These are phyloP conservation scores for Caenorhabditis imperialis DNA, from an alignment of 2,888 invertebrate genomes.

Conservation along the genomic window DNA sequence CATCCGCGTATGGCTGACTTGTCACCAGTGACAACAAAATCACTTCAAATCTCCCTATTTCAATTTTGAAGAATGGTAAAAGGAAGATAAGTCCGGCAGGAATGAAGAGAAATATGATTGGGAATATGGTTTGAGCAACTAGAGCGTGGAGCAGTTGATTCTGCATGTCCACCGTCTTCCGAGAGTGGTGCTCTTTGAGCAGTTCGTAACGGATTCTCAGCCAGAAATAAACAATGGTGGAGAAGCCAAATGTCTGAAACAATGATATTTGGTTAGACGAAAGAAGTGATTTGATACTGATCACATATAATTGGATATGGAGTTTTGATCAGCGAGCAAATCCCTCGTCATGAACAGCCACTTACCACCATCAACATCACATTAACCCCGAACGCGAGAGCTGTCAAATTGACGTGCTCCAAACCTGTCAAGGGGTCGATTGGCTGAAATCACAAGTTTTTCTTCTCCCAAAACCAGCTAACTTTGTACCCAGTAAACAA, in stretches of 20 bases:
- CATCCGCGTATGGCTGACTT: not conserved
- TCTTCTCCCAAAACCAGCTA: too few relatives aligned
- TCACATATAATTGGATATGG: too few relatives aligned
- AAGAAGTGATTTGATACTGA: too few relatives aligned
- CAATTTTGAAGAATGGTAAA: constrained; percentile 6
- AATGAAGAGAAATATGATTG: constrained; percentile 6
- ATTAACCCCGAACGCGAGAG: not conserved
- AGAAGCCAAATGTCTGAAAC: not conserved
- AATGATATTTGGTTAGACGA: too few relatives aligned
- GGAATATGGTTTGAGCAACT: constrained; percentile 5
- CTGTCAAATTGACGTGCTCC: not conserved
- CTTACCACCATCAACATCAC: not conserved
- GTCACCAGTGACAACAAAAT: not conserved
- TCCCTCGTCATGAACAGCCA: not conserved
- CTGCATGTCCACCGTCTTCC: constrained; percentile 9
- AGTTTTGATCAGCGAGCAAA: too few relatives aligned
- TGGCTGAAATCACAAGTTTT: not conserved
- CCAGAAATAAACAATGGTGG: constrained; percentile 6
- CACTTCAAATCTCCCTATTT: not conserved
- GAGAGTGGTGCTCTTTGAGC: not conserved
- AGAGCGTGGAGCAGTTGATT: constrained; percentile 12
- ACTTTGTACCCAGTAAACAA: too few relatives aligned
- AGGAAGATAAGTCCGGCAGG: constrained; percentile 3
- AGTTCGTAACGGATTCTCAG: not conserved
- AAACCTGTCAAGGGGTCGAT: not conserved